Base-by-base conservation (phyloP, 2,888 invertebrate species). In the Protodeltote pygarga region DNA sequence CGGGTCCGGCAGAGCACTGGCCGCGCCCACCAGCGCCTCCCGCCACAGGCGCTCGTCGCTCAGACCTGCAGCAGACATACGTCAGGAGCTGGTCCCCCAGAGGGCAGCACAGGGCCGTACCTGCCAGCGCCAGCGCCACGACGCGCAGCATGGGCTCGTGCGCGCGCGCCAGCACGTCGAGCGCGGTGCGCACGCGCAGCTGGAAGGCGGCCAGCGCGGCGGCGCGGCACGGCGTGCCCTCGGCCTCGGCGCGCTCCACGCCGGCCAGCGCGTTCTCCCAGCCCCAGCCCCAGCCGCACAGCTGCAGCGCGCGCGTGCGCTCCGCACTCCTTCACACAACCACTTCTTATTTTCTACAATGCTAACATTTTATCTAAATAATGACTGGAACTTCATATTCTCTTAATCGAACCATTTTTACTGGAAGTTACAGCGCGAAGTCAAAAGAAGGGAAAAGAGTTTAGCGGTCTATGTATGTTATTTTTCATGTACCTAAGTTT, bases 191-290 rank as follows among this genome's bases (percentile, higher is more conserved):
- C 63, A 98, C 93, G 79, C 96, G 95, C 71, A 98, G 93, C 85
- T 97, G 97, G 87, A 98, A 98, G 39, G 97, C 95, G 32, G 97
- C 96, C 44, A 98, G 95, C 46, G 98, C 97, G 21, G 98, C 98
- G 24, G 98, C 98, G 79, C 98, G 94, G 42, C 87, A 95, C 94
- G 67, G 95, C 93, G 79, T 94, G 94, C 89, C 90, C 77, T 95
- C 95, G 41, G 94, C 94, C 80, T 96, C 96, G 24, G 97, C 90
- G 67, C 95, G 92, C 83, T 89, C 90, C 57, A 89, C 87, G 52
- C 89, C 90, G 11, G 85, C 86, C 53, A 71, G 77, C 59, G 87
- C 90, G 75, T 85, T 84, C 73, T 96, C 96, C 79, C 95, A 95
- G 65, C 97, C 96, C 82, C 95, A 95, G 53, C 95, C 94, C 98